These are phyloP conservation scores for Eristalis intricaria DNA, from an alignment of 2,888 invertebrate species.

Conservation along the genomic window DNA sequence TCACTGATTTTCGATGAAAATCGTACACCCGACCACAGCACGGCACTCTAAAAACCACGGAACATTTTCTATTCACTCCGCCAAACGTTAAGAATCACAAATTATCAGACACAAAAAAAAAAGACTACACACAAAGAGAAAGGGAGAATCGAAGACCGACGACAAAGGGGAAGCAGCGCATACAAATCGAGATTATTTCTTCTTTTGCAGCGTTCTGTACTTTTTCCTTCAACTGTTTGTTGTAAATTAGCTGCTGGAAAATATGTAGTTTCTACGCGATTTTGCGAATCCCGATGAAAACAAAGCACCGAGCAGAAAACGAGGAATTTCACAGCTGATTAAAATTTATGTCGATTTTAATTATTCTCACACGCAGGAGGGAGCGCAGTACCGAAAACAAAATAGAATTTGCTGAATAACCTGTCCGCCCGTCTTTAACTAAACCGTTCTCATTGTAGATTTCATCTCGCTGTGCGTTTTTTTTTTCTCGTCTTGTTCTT, in stretches of 20 bases:
- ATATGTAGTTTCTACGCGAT: not conserved
- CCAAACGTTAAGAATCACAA: conserved; percentile 20
- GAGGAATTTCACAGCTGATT: conserved; percentile 40
- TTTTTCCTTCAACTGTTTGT: not conserved
- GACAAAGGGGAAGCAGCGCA: conserved; percentile 47
- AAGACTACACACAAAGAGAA: conserved; percentile 61
- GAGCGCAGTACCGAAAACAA: conserved; percentile 39
- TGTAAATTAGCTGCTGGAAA: not conserved
- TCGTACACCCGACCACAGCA: conserved; percentile 12
- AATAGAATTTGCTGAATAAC: conserved; percentile 39
- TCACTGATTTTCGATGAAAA: conserved; percentile 47
- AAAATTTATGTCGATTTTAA: conserved; percentile 26
- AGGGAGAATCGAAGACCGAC: conserved; percentile 44
- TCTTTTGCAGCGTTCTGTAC: conserved; percentile 6
- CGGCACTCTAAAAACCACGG: conserved; percentile 46
- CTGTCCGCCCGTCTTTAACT: conserved; percentile 65
- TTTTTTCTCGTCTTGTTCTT: conserved; percentile 1
- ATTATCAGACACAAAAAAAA: conserved; percentile 11
- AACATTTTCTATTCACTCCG: conserved; percentile 31
- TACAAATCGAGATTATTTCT: conserved; percentile 40
- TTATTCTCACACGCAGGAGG: conserved; percentile 37
- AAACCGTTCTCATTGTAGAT: conserved; percentile 49
- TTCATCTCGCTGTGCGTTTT: conserved; percentile 25
- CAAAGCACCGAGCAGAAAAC: not conserved
- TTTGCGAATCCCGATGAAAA: not conserved